Evolutionary conservation across 2,797 vertebrate species (phyloP), one percentile per base, ranked within the genome.

Genomic region (Characodon lateralis): DNA sequence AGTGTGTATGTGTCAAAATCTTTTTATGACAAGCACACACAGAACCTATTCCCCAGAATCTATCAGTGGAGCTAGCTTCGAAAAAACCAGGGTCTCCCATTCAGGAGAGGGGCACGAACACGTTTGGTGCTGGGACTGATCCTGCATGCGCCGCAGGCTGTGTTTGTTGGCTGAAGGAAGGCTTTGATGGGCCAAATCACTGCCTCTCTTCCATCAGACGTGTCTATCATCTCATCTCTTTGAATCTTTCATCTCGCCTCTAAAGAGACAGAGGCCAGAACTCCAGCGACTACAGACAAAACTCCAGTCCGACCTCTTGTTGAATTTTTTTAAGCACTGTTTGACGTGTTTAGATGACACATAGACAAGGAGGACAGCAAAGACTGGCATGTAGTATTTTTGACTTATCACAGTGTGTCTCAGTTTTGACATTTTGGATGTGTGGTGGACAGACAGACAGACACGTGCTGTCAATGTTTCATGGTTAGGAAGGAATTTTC

Each of bases 121-220:
- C 73, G 75, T 72, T 87, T 71, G 28, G 41, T 43, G 72, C 69
- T 71, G 26, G 76, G 89, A 73, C 81, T 83, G 89, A 91, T 92
- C 87, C 75, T 75, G 79, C 77, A 82, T 89, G 79, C 78, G 89
- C 91, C 89, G 76, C 89, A 87, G 92, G 91, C 93, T 88, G 86
- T 91, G 90, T 93, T 91, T 93, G 90, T 91, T 91, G 89, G 90
- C 90, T 87, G 90, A 89, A 87, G 88, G 78, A 85, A 81, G 83
- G 74, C 91, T 94, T 91, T 92, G 89, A 94, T 91, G 91, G 91
- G 82, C 84, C 89, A 90, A 93, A 94, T 90, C 88, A 88, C 88
- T 83, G 86, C 87, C 87, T 93, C 87, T 89, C 89, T 90, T 93
- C 89, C 78, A 87, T 86, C 89, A 92, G 73, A 86, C 83, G 72